Conservation (phyloP, 2,113 vertebrate genomes). For the Sinocyclocheilus maitianheensis region DNA sequence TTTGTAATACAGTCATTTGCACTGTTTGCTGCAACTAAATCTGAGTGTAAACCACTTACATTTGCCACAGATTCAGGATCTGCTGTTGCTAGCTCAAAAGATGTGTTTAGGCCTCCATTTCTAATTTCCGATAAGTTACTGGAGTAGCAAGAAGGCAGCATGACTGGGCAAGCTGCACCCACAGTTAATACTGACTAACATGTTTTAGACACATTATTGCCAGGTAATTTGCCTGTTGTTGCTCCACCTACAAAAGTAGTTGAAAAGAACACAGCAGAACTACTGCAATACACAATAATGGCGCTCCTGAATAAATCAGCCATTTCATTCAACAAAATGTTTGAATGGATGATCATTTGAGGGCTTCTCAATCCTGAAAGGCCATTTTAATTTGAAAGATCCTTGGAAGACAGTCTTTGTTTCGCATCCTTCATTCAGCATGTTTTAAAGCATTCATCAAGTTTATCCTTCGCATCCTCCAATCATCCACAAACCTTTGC, state of each 20-base stretch:
- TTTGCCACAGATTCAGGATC: background rate
- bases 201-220: no score
- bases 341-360: background rate
- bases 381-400: background rate
- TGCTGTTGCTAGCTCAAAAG: no score
- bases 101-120: no score
- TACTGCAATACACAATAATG: background rate
- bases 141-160: background rate
- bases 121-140: background rate
- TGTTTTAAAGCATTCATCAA: background rate
- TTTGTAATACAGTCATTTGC: no score
- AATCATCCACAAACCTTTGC: no score
- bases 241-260: no score
- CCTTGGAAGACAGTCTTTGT: background rate
- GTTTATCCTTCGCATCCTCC: background rate
- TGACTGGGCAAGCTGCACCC: background rate
- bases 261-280: background rate
- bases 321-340: no score
- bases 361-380: background rate
- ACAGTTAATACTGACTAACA: no score
- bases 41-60: background rate
- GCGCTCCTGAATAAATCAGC: no score
- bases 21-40: no score
- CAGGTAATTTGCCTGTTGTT: no score
- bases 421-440: background rate